Evolutionary conservation across 2,113 vertebrate species (phyloP), one percentile per base, ranked within the genome.

Genomic region (Microtus montanus): DNA sequence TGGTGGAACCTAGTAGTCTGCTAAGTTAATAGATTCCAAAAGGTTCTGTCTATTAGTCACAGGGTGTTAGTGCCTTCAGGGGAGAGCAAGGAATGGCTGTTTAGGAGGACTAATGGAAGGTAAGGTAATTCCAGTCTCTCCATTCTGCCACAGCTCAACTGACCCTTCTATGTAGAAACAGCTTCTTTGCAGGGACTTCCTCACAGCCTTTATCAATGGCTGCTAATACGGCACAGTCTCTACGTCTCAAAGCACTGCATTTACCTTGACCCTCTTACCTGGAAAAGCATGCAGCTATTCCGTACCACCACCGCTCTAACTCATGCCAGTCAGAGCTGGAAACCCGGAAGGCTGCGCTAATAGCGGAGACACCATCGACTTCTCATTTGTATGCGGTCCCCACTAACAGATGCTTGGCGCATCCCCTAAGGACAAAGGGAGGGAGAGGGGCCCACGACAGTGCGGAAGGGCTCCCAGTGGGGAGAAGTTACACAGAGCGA

Each of bases 341-440:
- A 94, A 71, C 75, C 52, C 58, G 38, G 35, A 84, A 89, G 35
- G 28, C 26, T 47, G 41, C 15, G 83, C 79, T 13, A 47, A 66
- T 22, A 68, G 93, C 6, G 92, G 41, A 93, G 35, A 89, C 95
- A 52, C 30, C 7, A 82, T 89, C 28, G 35, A 84, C 63, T 89
- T 79, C 68, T 95, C 79, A 94, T 61, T 86, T 92, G 24, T 1
- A 7, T 77, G 61, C 47, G 96, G 58, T 82, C 33, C 35, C 61
- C 96, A 38, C 49, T 73, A 80, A 66, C 87, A 96, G 84, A 94
- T 96, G 87, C 84, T 84, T 70, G 47, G 70, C 78, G 22, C 41
- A 80, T 41, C n/a, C 93, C 71, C 64, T 20, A 84, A 79, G 52
- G 52, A 88, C 7, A 84, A 30, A 17, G 13, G 35, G 80, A 28